A percentile compares a stretch with the other conserved stretches of the same genome.
Evolutionary conservation across 2,888 invertebrate species (phyloP).

Genomic region (Rhaphigaster nebulosa): DNA sequence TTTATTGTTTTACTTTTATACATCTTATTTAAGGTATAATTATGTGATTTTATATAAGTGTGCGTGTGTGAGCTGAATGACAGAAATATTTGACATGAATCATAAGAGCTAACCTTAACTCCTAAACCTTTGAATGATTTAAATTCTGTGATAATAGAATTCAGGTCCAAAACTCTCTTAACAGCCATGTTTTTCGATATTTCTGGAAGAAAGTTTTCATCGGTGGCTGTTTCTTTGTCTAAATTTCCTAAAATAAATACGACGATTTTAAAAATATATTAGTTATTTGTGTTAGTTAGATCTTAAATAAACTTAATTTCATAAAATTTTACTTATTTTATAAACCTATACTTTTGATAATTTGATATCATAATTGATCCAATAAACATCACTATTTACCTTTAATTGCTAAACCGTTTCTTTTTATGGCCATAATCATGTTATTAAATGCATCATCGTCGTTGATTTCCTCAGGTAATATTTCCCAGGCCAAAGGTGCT

Average conservation of each 20-base stretch:
- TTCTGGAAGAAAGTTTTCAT: not conserved
- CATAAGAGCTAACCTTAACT: conserved; percentile 65
- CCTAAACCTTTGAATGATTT: conserved; percentile 67
- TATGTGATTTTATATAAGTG: no score
- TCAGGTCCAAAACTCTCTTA: conserved; percentile 72
- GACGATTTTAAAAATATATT: not conserved
- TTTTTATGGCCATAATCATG: conserved; percentile 67
- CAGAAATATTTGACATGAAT: no score
- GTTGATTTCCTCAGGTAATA: conserved; percentile 65
- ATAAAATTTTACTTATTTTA: no score
- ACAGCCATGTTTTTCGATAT: conserved; percentile 72
- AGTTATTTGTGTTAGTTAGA: not conserved
- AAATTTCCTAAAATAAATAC: conserved; percentile 67
- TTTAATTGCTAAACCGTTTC: conserved; percentile 68
- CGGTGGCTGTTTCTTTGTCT: conserved; percentile 70
- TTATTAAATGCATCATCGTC: conserved; percentile 65
- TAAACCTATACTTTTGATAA: no score
- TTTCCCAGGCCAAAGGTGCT: conserved; percentile 68
- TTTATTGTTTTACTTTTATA: no score
- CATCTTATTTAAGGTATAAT: no score
- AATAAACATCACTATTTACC: conserved; percentile 67
- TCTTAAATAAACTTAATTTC: no score
- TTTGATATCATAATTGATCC: not conserved
- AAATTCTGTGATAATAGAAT: conserved; percentile 72
- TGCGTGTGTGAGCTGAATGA: no score